Evolutionary conservation across 2,888 invertebrate species (phyloP), one percentile per base, ranked within the genome.

Genomic region (Epinotia brunnichana): DNA sequence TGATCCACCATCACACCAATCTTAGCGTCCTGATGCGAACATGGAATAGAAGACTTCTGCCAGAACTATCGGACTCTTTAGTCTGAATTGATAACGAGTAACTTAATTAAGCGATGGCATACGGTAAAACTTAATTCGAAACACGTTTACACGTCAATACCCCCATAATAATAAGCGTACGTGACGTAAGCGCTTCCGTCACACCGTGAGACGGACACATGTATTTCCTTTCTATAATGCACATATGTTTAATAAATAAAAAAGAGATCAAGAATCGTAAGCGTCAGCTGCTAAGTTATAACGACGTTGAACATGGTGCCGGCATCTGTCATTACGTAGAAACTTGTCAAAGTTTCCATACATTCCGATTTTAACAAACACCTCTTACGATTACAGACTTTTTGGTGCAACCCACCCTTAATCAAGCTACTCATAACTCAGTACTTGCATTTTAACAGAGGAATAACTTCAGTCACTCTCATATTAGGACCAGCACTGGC

Each of bases 161-260:
- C 5, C 48, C 48, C n/a, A n/a, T 48, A 48, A n/a, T 48, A n/a
- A n/a, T 48, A 48, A 48, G n/a, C 48, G 7, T 48, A 48, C n/a
- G n/a, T 48, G 48, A n/a, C 48, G 15, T 48, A 48, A n/a, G 48
- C 5, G 48, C n/a, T 48, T 48, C 48, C 48, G 48, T 48, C 48
- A n/a, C 48, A n/a, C 48, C 48, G 48, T 48, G 48, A n/a, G 48
- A 48, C 48, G 15, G 48, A 48, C 48, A 48, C 48, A 48, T 48
- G 48, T n/a, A 2, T 48, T 48, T 48, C n/a, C 48, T 48, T 48
- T 48, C 48, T n/a, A 48, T 48, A 48, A 48, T 15, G n/a, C 48
- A 48, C n/a, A n/a, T 48, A n/a, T 48, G 48, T 48, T 48, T n/a
- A n/a, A 48, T n/a, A n/a, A 48, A 7, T 5, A 35, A 48, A 41